These are phyloP conservation scores for Ellobium chinense DNA, from an alignment of 2,888 invertebrate genomes.

Conservation along the genomic window DNA sequence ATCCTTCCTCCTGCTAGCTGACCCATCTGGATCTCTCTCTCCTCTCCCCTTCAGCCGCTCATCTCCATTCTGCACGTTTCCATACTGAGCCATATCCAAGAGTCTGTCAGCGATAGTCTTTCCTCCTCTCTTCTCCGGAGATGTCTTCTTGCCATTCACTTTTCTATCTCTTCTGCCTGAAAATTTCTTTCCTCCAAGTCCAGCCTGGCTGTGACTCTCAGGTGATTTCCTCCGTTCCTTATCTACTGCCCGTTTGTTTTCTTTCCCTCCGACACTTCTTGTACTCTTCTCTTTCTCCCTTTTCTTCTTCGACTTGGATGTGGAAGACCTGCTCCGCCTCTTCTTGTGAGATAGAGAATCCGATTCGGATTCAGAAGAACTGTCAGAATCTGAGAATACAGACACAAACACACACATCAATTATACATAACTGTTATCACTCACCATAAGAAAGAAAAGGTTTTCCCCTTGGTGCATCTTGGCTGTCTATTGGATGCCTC, in stretches of 20 bases:
- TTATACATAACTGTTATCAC: no score
- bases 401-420: no score
- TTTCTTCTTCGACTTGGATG: conserved; percentile 40
- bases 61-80: conserved; percentile 13
- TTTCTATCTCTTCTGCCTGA: conserved; percentile 48
- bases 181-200: conserved; percentile 48
- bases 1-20: not conserved
- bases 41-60: conserved; percentile 1
- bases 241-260: conserved; percentile 39
- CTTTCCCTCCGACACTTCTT: conserved; percentile 31
- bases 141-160: conserved; percentile 46
- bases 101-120: conserved; percentile 40
- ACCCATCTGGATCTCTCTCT: not conserved
- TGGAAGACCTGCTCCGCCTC: conserved; percentile 28
- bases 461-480: no score
- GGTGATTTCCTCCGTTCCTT: conserved; percentile 16
- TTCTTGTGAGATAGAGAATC: conserved; percentile 33
- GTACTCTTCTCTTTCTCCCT: conserved; percentile 36
- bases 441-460: no score
- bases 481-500: no score
- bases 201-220: conserved; percentile 26
- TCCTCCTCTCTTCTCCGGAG: not conserved
- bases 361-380: conserved; percentile 48
- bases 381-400: conserved; percentile 56
- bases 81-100: conserved; percentile 44